Evolutionary conservation across 2,888 invertebrate species (phyloP), one percentile per base, ranked within the genome.

Genomic region (Tipula confusa): DNA sequence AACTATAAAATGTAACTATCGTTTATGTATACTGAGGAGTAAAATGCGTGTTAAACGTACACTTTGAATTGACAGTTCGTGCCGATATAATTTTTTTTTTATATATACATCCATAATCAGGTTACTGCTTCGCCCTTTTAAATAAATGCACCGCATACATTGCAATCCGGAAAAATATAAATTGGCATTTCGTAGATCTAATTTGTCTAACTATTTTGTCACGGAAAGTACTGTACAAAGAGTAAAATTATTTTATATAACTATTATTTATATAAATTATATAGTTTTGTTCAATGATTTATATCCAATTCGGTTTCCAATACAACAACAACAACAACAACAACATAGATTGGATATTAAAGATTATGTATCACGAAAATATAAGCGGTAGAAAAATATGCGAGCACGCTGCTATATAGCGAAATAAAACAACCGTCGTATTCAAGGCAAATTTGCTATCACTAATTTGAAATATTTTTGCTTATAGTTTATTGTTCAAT

Each of bases 361-460:
- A 24, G 64, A 64, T 64, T 64, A 64, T 24, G 24, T 64, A 64
- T 64, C 64, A 64, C 64, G 64, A 64, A 64, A 64, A 64, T 64
- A 64, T 24, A 64, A 64, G 64, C 64, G 64, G 64, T 24, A 24
- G 64, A 64, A 64, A 64, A 64, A 24, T 64, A 64, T 64, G 64
- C 64, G 64, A 64, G 64, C 64, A 9, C 64, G 24, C 24, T 43
- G 64, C 24, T 64, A 24, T 64, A 18, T 7, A 18, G 5, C 48
- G 7, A 48, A 48, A 48, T 48, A 48, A 1, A 48, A 18, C 48
- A 18, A 48, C 9, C 64, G 64, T 24, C 24, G 24, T 24, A 64
- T 64, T 64, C 64, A 64, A 64, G 64, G 64, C 24, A 64, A 64
- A 64, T 64, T 64, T 64, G 64, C 64, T 64, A 64, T 64, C 64